These are phyloP conservation scores for Pristionchus mayeri DNA, from an alignment of 2,888 invertebrate genomes.

Conservation along the genomic window DNA sequence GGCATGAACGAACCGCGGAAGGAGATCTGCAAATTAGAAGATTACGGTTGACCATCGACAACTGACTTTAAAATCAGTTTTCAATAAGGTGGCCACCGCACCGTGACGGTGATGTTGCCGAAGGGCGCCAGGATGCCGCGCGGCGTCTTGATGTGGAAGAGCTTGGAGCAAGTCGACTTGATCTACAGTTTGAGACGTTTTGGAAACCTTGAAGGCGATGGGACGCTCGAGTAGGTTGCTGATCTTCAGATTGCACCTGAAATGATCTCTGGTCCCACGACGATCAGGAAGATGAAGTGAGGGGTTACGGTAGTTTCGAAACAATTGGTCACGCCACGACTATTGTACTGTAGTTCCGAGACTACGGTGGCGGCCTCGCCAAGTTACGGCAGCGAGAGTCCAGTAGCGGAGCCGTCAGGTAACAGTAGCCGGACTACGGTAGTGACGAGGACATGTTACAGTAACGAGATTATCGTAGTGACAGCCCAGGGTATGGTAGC, in stretches of 20 bases:
- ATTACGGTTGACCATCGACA: neutral
- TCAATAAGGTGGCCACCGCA: neutral
- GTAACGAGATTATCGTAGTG: too few species aligned
- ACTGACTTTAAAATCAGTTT: neutral
- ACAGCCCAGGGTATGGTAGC: too few species aligned
- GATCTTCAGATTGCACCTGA: constrained; percentile 30
- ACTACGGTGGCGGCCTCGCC: too few species aligned
- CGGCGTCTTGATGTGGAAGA: constrained; percentile 30
- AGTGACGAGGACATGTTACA: too few species aligned
- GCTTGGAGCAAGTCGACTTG: constrained; percentile 6
- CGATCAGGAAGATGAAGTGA: too few species aligned
- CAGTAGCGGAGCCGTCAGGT: too few species aligned
- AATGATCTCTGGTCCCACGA: too few species aligned
- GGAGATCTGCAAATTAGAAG: neutral
- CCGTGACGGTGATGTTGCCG: neutral
- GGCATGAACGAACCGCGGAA: constrained; percentile 36
- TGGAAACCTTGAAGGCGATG: constrained; percentile 33
- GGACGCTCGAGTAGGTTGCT: constrained; percentile 8
- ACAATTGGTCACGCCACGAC: too few species aligned
- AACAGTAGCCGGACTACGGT: neutral
- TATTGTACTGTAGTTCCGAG: too few species aligned
- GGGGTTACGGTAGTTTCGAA: neutral
- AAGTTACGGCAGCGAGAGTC: too few species aligned
- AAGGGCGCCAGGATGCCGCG: neutral
- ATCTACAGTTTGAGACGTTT: neutral